phyloP scores from a whole-genome alignment of 1,140 invertebrate species.

The Agrypnia vestita region DNA sequence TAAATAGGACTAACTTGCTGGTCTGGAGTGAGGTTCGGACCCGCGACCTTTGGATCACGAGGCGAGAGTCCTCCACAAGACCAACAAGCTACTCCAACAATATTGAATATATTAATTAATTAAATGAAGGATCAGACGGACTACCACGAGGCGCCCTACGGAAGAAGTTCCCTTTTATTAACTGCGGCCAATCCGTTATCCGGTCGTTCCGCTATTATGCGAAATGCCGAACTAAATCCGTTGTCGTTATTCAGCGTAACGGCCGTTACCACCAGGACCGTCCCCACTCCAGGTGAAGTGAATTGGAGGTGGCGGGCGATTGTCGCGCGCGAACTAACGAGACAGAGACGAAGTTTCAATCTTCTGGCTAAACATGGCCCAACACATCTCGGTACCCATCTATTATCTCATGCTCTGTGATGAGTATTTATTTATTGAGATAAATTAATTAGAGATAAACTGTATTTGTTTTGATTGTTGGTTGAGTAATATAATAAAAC shows the following conservation, averaged over 20 bases:
- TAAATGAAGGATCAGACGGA: background rate
- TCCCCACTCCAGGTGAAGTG: conserved; percentile 51
- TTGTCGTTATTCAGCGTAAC: conserved; percentile 57
- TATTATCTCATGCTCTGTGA: too few species aligned
- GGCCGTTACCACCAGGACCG: conserved; percentile 49
- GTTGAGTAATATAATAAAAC: too few species aligned
- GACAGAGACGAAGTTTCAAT: conserved; percentile 13
- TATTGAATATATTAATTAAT: background rate
- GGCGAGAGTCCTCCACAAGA: too few species aligned
- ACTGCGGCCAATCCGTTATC: conserved; percentile 60
- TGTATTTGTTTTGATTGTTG: too few species aligned
- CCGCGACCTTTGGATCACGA: too few species aligned
- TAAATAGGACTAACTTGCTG: too few species aligned
- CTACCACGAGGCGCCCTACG: conserved; percentile 1
- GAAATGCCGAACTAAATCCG: conserved; percentile 51
- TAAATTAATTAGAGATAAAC: too few species aligned
- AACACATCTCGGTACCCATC: too few species aligned
- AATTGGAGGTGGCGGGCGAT: conserved; percentile 44
- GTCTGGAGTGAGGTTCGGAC: too few species aligned
- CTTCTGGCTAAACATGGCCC: too few species aligned
- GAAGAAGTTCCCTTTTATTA: conserved; percentile 55
- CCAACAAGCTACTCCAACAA: too few species aligned
- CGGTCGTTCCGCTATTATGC: conserved; percentile 57
- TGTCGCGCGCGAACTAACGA: conserved; percentile 17
- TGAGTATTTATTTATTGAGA: too few species aligned